Evolutionary conservation across 2,113 vertebrate genomes (phyloP), one percentile per base, ranked within the genome.

Genomic region (Podarcis muralis): DNA sequence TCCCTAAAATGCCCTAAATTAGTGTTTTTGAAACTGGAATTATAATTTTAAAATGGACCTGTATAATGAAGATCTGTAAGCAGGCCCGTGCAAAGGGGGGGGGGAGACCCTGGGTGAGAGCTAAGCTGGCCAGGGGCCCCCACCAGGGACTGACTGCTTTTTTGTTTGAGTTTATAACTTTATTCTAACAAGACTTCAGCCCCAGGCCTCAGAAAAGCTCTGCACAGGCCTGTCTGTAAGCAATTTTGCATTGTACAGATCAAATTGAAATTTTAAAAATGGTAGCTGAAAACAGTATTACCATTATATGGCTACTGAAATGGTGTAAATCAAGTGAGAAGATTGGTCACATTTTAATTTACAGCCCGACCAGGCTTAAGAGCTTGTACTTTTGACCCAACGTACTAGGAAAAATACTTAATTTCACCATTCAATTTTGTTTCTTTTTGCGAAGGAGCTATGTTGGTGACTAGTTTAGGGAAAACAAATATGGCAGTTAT

Each of bases 1-100:
- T 74, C 23, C 5, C 32, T 94, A 95, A 93, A 53, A 89, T 94
- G 91, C 69, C 87, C 88, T 48, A 87, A 18, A 89, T 85, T 92
- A 88, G 91, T 22, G 83, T 23, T 91, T 91, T 59, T 87, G 90
- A 92, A 90, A 27, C 1, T 22, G 81, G 16, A 81, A 48, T 68
- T 93, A 82, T n/a, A 89, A 12, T 18, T 85, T 90, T 93, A 53
- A 25, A 93, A 79, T 69, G 86, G 66, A 57, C 80, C 89, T 40
- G 72, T 35, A 18, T 16, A 30, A 87, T 23, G 83, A 77, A 77
- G 48, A 88, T 87, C 1, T 76, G 87, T 57, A 92, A 82, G 86
- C 1, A 48, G 43, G 43, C 43, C 43, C 43, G 11, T 48, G 7
- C 8, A 9, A 48, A 9, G 43, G 43, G 43, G 43, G 43, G 43